These are phyloP conservation scores for Semaprochilodus insignis DNA, from an alignment of 2,797 vertebrate genomes.

Conservation along the genomic window DNA sequence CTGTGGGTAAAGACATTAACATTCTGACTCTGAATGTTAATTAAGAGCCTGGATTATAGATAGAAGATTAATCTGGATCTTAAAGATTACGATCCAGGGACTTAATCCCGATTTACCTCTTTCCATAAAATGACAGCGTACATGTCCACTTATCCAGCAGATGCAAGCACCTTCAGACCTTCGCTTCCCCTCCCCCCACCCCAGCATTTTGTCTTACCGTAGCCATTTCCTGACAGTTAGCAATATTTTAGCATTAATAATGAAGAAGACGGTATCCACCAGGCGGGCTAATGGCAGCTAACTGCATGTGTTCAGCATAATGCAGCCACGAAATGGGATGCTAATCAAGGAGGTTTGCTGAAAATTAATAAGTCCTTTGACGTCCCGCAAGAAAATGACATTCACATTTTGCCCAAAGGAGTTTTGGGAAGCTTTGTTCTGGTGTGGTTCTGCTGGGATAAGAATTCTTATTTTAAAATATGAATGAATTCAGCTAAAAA, in stretches of 20 bases:
- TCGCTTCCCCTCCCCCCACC: slow-evolving; percentile 29
- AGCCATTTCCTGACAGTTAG: slow-evolving; percentile 79
- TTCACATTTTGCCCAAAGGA: not conserved
- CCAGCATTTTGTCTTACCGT: slow-evolving; percentile 70
- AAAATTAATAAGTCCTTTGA: slow-evolving; percentile 14
- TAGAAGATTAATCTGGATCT: slow-evolving; percentile 3
- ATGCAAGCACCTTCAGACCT: not conserved
- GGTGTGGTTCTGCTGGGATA: not conserved
- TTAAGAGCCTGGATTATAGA: slow-evolving; percentile 11
- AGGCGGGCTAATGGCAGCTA: slow-evolving; percentile 78
- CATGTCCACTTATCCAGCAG: not conserved
- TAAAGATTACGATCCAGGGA: not conserved
- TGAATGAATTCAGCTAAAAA: not conserved
- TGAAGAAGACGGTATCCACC: slow-evolving; percentile 79
- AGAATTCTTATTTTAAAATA: not conserved
- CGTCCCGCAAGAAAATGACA: not conserved
- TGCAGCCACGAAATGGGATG: slow-evolving; percentile 17
- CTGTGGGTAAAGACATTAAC: not conserved
- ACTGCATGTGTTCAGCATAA: slow-evolving; percentile 72
- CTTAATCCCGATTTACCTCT: not conserved
- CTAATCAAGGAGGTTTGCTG: slow-evolving; percentile 28
- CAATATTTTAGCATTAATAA: slow-evolving; percentile 84
- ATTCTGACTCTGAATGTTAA: not conserved
- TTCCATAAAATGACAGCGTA: not conserved
- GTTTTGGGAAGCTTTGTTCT: not conserved